phyloP scores from a whole-genome alignment of 2,888 invertebrate genomes.

The Idaea straminata region DNA sequence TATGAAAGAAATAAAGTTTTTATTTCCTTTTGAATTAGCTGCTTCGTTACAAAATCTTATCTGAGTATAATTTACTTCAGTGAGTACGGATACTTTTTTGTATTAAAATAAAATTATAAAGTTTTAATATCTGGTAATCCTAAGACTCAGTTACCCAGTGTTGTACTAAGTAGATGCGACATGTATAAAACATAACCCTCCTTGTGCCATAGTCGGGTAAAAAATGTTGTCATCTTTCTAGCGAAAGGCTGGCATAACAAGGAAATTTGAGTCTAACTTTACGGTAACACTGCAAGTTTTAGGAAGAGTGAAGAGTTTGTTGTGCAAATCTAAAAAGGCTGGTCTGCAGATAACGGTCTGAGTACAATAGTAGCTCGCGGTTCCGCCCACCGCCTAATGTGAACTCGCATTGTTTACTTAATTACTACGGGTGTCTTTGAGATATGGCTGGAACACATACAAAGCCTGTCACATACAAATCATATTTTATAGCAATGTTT shows the following conservation, averaged over 20 bases:
- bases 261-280: conserved; percentile 40
- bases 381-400: conserved; percentile 64
- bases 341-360: conserved; percentile 68
- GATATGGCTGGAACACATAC: conserved; percentile 65
- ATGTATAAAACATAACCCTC: too few species aligned
- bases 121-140: conserved; percentile 7
- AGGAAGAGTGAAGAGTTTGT: conserved; percentile 49
- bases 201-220: too few species aligned
- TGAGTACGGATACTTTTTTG: conserved; percentile 24
- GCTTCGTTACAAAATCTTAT: conserved; percentile 32
- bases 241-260: conserved; percentile 15
- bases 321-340: conserved; percentile 68
- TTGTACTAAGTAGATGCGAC: neutral
- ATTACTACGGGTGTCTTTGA: conserved; percentile 74
- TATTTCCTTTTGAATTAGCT: conserved; percentile 61
- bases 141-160: neutral
- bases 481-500: conserved; percentile 67
- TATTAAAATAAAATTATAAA: conserved; percentile 18
- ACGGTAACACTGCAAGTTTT: conserved; percentile 44
- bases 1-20: conserved; percentile 72
- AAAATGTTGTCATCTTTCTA: neutral
- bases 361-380: conserved; percentile 55
- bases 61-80: conserved; percentile 29
- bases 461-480: conserved; percentile 73
- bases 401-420: conserved; percentile 76